phyloP scores from a whole-genome alignment of 1,140 invertebrate genomes.

The Drosophila lacertosa region DNA sequence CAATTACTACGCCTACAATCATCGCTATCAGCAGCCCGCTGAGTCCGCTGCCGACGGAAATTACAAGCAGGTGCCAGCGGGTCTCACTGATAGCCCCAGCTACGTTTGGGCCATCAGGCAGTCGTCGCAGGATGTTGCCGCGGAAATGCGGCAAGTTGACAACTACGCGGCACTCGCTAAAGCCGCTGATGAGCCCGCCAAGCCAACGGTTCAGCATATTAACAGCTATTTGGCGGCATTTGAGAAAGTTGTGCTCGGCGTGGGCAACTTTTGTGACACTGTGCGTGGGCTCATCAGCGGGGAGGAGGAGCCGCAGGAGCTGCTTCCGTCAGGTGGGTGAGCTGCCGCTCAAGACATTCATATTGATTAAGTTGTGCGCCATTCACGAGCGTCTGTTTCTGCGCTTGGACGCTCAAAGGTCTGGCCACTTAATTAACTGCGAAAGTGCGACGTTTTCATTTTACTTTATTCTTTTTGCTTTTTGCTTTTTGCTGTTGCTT shows the following conservation, averaged over 20 bases:
- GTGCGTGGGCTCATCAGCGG: conserved; percentile 52
- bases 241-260: conserved; percentile 48
- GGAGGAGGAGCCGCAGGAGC: conserved; percentile 6
- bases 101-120: conserved; percentile 72
- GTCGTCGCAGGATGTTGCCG: conserved; percentile 58
- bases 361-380: background rate
- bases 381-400: conserved; percentile 2
- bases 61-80: conserved; percentile 65
- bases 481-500: too few relatives aligned
- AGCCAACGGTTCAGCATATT: conserved; percentile 16
- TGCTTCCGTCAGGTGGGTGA: conserved; percentile 42
- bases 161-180: conserved; percentile 32
- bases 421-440: conserved; percentile 68
- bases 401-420: conserved; percentile 40
- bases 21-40: conserved; percentile 66
- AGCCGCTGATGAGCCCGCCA: conserved; percentile 30
- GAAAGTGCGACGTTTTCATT: conserved; percentile 26
- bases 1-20: conserved; percentile 80
- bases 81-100: conserved; percentile 50
- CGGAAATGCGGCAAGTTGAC: conserved; percentile 47
- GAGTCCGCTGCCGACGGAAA: conserved; percentile 55
- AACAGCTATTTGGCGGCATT: conserved; percentile 57
- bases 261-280: conserved; percentile 65
- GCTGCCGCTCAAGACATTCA: background rate
- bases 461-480: too few relatives aligned